These are phyloP conservation scores for Drosophila engyochracea DNA, from an alignment of 2,888 invertebrate species.

Conservation along the genomic window DNA sequence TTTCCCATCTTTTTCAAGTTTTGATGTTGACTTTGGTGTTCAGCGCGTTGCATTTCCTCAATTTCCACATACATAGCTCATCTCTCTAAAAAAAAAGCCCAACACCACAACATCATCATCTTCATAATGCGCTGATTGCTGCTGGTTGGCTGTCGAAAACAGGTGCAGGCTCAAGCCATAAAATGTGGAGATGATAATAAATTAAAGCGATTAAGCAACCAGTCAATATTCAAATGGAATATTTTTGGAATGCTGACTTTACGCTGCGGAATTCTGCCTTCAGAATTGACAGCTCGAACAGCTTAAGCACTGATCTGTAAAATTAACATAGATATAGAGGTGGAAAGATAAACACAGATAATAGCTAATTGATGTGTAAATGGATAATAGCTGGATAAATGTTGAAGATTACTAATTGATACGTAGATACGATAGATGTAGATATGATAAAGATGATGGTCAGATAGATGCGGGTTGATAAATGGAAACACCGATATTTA, in stretches of 20 bases:
- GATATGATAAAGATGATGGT: background rate
- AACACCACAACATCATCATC: constrained; percentile 18
- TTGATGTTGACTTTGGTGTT: constrained; percentile 55
- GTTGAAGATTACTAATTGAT: background rate
- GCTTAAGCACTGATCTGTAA: background rate
- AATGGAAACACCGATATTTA: background rate
- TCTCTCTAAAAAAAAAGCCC: constrained; percentile 39
- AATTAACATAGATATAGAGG: background rate
- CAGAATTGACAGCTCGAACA: background rate
- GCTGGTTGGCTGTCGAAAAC: constrained; percentile 34
- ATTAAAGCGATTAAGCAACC: constrained; percentile 37
- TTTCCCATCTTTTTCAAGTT: constrained; percentile 38
- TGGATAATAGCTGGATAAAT: background rate
- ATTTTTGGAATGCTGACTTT: constrained; percentile 20
- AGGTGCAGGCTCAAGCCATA: constrained; percentile 39
- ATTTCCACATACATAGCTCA: constrained; percentile 63
- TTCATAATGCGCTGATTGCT: constrained; percentile 20
- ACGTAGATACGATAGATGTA: background rate
- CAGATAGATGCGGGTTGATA: background rate
- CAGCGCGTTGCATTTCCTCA: constrained; percentile 68
- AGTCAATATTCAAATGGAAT: background rate
- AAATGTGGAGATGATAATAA: constrained; percentile 4
- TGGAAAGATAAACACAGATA: background rate
- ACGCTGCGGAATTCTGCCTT: constrained; percentile 15
- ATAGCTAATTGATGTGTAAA: background rate